phyloP scores from a whole-genome alignment of 30 jellyfish, hydroid and myxozoan species.

The Aurelia aurita complex sp. Pacific region DNA sequence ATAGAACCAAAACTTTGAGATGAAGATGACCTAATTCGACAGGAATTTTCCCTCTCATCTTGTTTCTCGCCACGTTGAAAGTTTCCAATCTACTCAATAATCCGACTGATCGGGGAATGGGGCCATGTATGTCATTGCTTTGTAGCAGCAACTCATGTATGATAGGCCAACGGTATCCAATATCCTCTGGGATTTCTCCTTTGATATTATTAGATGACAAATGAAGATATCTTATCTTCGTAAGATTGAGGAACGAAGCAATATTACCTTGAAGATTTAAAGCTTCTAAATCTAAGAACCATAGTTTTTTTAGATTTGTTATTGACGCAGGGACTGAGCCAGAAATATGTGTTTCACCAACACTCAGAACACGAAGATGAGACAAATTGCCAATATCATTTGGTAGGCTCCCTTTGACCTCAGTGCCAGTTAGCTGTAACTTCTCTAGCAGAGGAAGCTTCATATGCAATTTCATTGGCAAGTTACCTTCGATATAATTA shows the following conservation, averaged over 20 bases:
- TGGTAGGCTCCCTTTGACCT: slow-evolving; percentile 30
- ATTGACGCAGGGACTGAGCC: slow-evolving; percentile 53
- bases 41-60: slow-evolving; percentile 35
- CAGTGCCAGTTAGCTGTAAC: slow-evolving; percentile 48
- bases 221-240: slow-evolving; percentile 24
- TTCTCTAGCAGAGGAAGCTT: slow-evolving; percentile 17
- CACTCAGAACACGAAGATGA: slow-evolving; percentile 41
- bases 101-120: slow-evolving; percentile 53
- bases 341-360: slow-evolving; percentile 47
- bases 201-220: slow-evolving; percentile 39
- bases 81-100: slow-evolving; percentile 1
- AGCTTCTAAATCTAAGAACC: slow-evolving; percentile 66
- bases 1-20: slow-evolving; percentile 32
- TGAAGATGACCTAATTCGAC: slow-evolving; percentile 12
- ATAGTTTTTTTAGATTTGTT: slow-evolving; percentile 15
- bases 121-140: slow-evolving; percentile 37
- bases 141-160: slow-evolving; percentile 39
- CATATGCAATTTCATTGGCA: slow-evolving; percentile 1
- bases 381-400: slow-evolving; percentile 37
- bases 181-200: slow-evolving; percentile 47
- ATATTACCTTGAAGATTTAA: slow-evolving; percentile 28
- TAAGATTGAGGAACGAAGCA: slow-evolving; percentile 30
- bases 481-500: slow-evolving; percentile 11
- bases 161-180: slow-evolving; percentile 40
- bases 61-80: slow-evolving; percentile 37